Conservation (phyloP, 2,797 vertebrate species). For the Pseudochirops corinnae region DNA sequence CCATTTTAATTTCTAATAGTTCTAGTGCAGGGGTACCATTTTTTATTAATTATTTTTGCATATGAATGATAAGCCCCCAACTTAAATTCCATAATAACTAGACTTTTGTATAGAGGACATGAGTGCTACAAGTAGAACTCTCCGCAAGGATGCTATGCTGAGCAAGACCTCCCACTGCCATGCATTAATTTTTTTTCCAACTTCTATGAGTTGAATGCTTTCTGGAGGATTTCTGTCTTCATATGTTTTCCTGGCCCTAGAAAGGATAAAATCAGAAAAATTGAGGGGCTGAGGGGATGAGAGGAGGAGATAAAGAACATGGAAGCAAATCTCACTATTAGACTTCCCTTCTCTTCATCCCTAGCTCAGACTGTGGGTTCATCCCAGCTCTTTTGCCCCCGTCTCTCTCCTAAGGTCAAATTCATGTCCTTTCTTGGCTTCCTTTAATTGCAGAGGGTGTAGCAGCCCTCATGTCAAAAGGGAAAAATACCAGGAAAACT, state of each 20-base stretch:
- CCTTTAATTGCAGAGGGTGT: not conserved
- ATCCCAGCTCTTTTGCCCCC: not conserved
- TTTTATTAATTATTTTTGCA: constrained; percentile 49
- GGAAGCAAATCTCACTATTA: not conserved
- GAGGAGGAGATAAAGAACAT: not conserved
- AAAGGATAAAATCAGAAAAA: constrained; percentile 39
- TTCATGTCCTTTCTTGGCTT: not conserved
- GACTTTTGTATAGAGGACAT: constrained; percentile 35
- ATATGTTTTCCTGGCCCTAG: constrained; percentile 7
- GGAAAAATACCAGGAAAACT: not conserved
- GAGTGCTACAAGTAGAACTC: constrained; percentile 35
- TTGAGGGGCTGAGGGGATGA: not conserved
- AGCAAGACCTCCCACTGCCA: not conserved
- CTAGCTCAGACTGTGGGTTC: not conserved
- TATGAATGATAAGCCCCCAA: constrained; percentile 33
- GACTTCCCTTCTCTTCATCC: not conserved
- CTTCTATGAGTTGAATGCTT: constrained; percentile 51
- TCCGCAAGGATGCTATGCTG: constrained; percentile 30
- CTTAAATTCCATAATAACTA: constrained; percentile 46
- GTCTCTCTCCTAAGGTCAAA: not conserved
- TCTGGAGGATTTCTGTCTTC: constrained; percentile 42
- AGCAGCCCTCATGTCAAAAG: not conserved
- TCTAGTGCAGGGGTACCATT: constrained; percentile 35
- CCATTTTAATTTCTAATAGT: not conserved
- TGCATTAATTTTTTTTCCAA: constrained; percentile 48